Conservation (phyloP, 2,113 vertebrate species). For the Sylvia atricapilla region DNA sequence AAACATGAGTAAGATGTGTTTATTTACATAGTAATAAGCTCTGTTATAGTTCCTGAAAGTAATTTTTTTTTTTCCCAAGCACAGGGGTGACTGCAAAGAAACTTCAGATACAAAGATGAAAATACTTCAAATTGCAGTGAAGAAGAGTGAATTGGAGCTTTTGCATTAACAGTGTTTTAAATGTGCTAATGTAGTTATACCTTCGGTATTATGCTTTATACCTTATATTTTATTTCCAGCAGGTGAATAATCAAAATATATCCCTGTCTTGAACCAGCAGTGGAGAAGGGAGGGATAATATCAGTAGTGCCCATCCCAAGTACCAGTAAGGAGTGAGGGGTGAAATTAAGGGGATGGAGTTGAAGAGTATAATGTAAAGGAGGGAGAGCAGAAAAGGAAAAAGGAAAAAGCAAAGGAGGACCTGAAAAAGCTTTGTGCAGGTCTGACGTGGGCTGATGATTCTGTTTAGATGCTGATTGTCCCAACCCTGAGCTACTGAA, state of each 20-base stretch:
- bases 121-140: neutral
- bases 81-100: neutral
- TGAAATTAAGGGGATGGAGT: neutral
- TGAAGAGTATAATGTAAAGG: neutral
- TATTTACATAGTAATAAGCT: conserved; percentile 6
- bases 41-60: neutral
- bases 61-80: neutral
- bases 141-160: neutral
- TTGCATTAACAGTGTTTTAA: neutral
- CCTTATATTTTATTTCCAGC: neutral
- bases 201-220: neutral
- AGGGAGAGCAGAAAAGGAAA: neutral
- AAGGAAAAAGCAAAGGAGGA: neutral
- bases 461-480: neutral
- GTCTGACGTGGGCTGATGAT: neutral
- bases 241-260: neutral
- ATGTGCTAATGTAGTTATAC: neutral
- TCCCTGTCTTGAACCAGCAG: neutral
- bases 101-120: neutral
- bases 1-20: conserved; percentile 93
- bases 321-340: neutral
- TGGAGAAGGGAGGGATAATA: neutral
- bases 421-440: neutral
- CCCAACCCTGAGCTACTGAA: neutral
- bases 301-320: neutral